A percentile compares a stretch with the other conserved stretches of the same genome.
Conservation (phyloP, 2,113 vertebrate species). For the Prinia subflava region DNA sequence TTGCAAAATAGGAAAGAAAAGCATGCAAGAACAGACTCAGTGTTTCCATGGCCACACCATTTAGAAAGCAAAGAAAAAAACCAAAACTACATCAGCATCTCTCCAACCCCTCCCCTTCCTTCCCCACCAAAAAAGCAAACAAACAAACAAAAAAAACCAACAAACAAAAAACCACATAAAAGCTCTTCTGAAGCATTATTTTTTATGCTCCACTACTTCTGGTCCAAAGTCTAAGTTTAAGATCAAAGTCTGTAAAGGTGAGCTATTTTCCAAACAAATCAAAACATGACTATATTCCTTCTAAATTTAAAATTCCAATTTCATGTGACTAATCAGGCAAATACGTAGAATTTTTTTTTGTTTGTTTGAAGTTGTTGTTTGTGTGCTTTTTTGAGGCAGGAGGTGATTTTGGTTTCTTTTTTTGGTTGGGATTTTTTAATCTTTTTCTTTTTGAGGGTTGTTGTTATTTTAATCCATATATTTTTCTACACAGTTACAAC, state of each 20-base stretch:
- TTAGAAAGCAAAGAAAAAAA: neutral
- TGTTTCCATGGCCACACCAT: neutral
- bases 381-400: neutral
- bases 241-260: neutral
- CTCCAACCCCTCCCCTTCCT: no score
- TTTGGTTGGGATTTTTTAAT: neutral
- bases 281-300: neutral
- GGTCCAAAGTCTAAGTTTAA: neutral
- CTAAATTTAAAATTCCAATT: neutral
- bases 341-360: neutral
- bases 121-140: neutral
- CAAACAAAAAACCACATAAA: fast-evolving
- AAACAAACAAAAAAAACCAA: no score
- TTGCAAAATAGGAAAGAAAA: neutral
- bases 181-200: neutral
- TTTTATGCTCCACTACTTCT: neutral
- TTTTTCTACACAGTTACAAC: neutral
- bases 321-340: neutral
- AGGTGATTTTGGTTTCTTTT: neutral
- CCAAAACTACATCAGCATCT: neutral
- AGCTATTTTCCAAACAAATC: neutral
- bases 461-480: neutral
- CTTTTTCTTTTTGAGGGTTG: neutral
- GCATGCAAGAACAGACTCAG: neutral
- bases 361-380: neutral